phyloP scores from a whole-genome alignment of 2,888 invertebrate species.

The Dioctria rufipes region DNA sequence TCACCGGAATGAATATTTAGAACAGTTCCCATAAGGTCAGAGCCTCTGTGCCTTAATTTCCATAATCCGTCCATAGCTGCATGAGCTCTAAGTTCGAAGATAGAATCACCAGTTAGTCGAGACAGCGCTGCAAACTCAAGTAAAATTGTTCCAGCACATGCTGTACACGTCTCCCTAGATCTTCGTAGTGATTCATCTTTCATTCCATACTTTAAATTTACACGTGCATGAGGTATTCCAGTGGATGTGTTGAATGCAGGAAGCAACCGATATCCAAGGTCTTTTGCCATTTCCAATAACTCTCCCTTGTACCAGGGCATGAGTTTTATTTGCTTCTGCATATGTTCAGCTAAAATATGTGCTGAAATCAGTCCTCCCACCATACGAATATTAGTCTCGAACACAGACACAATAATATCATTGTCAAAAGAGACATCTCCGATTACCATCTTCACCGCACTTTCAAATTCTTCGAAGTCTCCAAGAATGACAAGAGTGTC shows the following conservation, averaged over 20 bases:
- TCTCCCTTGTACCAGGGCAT: constrained; percentile 91
- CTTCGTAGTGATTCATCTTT: constrained; percentile 81
- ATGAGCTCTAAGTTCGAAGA: constrained; percentile 95
- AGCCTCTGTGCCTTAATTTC: constrained; percentile 91
- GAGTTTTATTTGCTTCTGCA: constrained; percentile 82
- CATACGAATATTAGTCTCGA: constrained; percentile 98
- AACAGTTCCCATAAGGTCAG: constrained; percentile 96
- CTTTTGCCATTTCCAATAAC: constrained; percentile 90
- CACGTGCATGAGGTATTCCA: constrained; percentile 96
- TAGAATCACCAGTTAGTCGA: constrained; percentile 89
- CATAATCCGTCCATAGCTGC: constrained; percentile 97
- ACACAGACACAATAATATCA: constrained; percentile 96
- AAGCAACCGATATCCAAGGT: constrained; percentile 90
- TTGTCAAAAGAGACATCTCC: constrained; percentile 92
- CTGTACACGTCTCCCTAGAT: constrained; percentile 94
- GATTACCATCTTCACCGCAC: constrained; percentile 88
- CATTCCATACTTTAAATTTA: constrained; percentile 88
- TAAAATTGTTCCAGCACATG: constrained; percentile 98
- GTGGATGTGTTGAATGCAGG: constrained; percentile 99
- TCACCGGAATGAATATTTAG: constrained; percentile 98
- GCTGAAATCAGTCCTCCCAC: constrained; percentile 96
- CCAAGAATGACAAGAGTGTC: constrained; percentile 94
- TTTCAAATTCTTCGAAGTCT: constrained; percentile 94
- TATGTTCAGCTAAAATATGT: constrained; percentile 88
- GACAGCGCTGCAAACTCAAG: constrained; percentile 97